These are phyloP conservation scores for Drosophila kikkawai DNA, from an alignment of 1,140 invertebrate species.

Conservation along the genomic window DNA sequence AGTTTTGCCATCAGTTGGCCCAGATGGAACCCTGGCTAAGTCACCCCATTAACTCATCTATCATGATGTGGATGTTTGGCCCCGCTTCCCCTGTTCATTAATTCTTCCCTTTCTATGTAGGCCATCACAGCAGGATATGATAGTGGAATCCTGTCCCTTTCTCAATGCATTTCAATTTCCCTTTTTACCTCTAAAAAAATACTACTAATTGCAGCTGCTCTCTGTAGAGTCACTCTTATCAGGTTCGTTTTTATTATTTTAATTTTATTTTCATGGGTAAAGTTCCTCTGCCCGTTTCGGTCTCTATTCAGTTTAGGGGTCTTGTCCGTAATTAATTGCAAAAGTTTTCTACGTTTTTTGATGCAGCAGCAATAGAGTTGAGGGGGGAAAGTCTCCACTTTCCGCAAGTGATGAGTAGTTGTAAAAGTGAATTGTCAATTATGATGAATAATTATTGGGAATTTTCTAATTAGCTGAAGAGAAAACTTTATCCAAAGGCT, in stretches of 20 bases:
- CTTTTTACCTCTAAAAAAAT: constrained; percentile 41
- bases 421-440: constrained; percentile 53
- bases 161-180: constrained; percentile 53
- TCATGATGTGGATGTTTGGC: constrained; percentile 51
- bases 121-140: constrained; percentile 47
- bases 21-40: constrained; percentile 24
- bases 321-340: constrained; percentile 76
- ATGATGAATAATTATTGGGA: constrained; percentile 48
- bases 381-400: constrained; percentile 7
- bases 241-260: constrained; percentile 22
- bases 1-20: constrained; percentile 48
- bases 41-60: constrained; percentile 60
- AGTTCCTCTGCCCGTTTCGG: constrained; percentile 14
- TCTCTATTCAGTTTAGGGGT: constrained; percentile 44
- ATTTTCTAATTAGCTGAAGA: constrained; percentile 35
- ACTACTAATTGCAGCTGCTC: constrained; percentile 48
- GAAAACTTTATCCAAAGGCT: constrained; percentile 24
- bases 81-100: constrained; percentile 20
- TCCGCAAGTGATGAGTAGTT: constrained; percentile 48
- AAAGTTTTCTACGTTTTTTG: constrained; percentile 62
- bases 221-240: constrained; percentile 33
- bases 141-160: not conserved
- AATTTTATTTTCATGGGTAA: constrained; percentile 29
- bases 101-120: constrained; percentile 40
- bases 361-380: constrained; percentile 50